Conservation (phyloP, 2,113 vertebrate genomes). For the Myrmecophaga tridactyla region DNA sequence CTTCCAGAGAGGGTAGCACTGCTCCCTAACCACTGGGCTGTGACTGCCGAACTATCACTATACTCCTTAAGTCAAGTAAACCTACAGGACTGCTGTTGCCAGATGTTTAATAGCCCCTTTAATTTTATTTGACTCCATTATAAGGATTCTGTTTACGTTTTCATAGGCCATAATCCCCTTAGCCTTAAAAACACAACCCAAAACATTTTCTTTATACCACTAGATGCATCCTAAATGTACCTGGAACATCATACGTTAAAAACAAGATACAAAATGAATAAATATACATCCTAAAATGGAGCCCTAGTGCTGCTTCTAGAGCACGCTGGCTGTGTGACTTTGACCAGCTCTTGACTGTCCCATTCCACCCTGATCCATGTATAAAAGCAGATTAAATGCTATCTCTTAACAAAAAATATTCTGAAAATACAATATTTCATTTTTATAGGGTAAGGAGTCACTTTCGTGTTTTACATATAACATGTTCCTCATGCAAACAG, state of each 20-base stretch:
- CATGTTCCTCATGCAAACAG: neutral
- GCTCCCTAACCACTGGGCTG: neutral
- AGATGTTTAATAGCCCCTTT: neutral
- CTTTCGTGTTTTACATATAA: conserved; percentile 5
- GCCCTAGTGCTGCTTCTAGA: neutral
- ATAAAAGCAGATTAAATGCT: neutral
- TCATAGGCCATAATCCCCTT: neutral
- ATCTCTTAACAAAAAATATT: conserved; percentile 8
- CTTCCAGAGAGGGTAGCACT: neutral
- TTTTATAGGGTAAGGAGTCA: neutral
- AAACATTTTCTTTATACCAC: too few relatives aligned
- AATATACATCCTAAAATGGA: neutral
- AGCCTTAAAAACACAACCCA: neutral
- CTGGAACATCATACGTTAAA: neutral
- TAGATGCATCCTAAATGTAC: neutral
- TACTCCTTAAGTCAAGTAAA: conserved; percentile 21
- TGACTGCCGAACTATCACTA: neutral
- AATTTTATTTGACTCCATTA: neutral
- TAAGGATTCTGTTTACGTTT: neutral
- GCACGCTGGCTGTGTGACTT: neutral
- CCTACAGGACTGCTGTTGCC: neutral
- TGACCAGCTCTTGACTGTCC: neutral
- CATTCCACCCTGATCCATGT: neutral
- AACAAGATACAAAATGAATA: neutral
- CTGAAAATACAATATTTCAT: neutral